A percentile compares a stretch with the other conserved stretches of the same genome.
Conservation (phyloP, 2,888 invertebrate species). For the Tenthredo notha region DNA sequence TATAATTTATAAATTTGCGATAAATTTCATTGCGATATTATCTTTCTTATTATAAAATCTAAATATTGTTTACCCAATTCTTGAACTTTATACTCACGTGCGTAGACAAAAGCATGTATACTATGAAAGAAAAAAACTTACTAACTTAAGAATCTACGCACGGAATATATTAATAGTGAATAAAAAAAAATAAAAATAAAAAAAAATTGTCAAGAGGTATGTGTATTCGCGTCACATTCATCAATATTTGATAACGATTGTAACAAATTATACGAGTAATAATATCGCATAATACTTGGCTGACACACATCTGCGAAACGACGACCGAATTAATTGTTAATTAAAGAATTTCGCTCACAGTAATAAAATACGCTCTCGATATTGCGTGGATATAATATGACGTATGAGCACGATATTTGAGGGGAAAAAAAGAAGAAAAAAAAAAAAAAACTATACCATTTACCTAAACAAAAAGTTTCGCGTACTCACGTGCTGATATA, state of each 20-base stretch:
- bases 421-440: not conserved
- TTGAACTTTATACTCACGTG: not conserved
- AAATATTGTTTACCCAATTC: not conserved
- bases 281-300: not conserved
- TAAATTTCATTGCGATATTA: not conserved
- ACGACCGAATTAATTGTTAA: not conserved
- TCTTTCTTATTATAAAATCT: not conserved
- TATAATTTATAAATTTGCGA: not conserved
- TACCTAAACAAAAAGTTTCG: not conserved
- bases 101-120: not conserved
- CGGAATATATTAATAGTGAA: not conserved
- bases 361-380: not conserved
- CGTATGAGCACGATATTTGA: not conserved
- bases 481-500: not conserved
- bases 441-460: not conserved
- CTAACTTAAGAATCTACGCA: not conserved
- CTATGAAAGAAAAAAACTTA: too few species aligned
- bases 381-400: not conserved
- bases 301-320: not conserved
- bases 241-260: slow-evolving; percentile 13
- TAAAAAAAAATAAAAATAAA: too few species aligned
- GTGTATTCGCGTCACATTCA: not conserved
- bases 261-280: not conserved
- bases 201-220: not conserved
- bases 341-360: not conserved